Conservation (phyloP, 2,797 vertebrate species). For the Bradypodion pumilum region DNA sequence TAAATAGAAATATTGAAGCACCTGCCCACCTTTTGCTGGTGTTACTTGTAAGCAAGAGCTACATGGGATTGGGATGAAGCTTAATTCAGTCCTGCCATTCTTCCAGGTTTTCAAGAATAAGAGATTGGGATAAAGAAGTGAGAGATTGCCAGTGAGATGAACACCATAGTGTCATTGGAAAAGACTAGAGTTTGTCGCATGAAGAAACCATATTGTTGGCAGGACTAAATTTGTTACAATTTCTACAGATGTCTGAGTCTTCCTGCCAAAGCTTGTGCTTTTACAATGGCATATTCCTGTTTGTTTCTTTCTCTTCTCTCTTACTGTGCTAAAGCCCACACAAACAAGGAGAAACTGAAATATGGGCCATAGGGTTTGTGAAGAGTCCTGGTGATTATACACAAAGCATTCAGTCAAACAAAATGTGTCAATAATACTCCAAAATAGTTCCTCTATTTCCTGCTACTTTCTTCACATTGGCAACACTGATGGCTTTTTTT, state of each 20-base stretch:
- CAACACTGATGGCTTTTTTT: neutral
- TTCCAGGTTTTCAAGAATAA: neutral
- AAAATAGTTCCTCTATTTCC: neutral
- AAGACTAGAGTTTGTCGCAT: slow-evolving; percentile 12
- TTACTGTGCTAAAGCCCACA: slow-evolving; percentile 23
- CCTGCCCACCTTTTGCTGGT: neutral
- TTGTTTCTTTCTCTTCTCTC: slow-evolving; percentile 20
- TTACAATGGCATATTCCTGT: slow-evolving; percentile 7
- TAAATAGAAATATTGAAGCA: neutral
- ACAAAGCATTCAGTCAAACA: neutral
- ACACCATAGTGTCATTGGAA: neutral
- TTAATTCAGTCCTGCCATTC: neutral
- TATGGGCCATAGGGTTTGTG: neutral
- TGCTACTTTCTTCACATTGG: neutral
- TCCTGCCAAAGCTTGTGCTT: neutral
- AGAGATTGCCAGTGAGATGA: neutral
- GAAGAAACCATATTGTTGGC: slow-evolving; percentile 11
- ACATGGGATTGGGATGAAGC: neutral
- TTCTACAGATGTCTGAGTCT: slow-evolving; percentile 12
- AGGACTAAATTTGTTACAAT: slow-evolving; percentile 5
- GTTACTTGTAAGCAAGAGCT: slow-evolving; percentile 14
- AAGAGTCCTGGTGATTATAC: neutral
- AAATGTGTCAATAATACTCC: neutral
- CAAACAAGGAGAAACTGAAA: slow-evolving; percentile 16
- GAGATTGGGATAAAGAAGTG: slow-evolving; percentile 18